Evolutionary conservation across 2,113 vertebrate genomes (phyloP).

Genomic region (Tricholaema leucomelas): DNA sequence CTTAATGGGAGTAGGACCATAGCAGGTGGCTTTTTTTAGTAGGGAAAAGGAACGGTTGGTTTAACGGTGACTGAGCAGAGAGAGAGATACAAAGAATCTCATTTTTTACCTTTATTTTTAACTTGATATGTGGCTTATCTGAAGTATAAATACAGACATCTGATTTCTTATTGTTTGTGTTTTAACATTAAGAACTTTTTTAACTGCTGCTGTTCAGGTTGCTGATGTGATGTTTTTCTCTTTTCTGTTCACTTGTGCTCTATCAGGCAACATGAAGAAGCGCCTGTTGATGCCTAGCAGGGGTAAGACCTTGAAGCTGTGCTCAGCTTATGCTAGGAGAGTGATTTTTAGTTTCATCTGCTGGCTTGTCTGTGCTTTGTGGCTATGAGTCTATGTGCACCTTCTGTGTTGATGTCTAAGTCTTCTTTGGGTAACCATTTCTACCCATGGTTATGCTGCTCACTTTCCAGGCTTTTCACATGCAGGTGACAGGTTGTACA

Average conservation of each 20-base stretch:
- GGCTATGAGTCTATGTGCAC: constrained; percentile 64
- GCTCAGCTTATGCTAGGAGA: constrained; percentile 65
- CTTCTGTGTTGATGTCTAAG: constrained; percentile 62
- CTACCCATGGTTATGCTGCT: constrained; percentile 38
- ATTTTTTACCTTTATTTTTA: not conserved
- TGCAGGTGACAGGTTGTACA: not conserved
- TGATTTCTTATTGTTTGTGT: constrained; percentile 28
- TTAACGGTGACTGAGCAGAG: not conserved
- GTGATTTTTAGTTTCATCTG: constrained; percentile 65
- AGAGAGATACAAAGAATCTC: not conserved
- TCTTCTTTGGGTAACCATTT: constrained; percentile 58
- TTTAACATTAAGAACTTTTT: constrained; percentile 47
- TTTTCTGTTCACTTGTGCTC: constrained; percentile 75
- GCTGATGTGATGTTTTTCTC: constrained; percentile 75
- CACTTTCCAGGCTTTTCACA: constrained; percentile 47
- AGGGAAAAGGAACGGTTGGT: not conserved
- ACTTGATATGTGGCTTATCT: not conserved
- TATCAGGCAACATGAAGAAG: constrained; percentile 85
- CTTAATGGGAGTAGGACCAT: not conserved
- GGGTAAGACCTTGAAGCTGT: constrained; percentile 79
- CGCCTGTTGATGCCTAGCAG: constrained; percentile 87
- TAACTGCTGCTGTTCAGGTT: constrained; percentile 54
- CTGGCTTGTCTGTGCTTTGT: constrained; percentile 71
- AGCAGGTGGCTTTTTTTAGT: not conserved
- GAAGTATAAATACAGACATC: not conserved